Conservation (phyloP, 2,888 invertebrate genomes). For the Drosophila incognita region DNA sequence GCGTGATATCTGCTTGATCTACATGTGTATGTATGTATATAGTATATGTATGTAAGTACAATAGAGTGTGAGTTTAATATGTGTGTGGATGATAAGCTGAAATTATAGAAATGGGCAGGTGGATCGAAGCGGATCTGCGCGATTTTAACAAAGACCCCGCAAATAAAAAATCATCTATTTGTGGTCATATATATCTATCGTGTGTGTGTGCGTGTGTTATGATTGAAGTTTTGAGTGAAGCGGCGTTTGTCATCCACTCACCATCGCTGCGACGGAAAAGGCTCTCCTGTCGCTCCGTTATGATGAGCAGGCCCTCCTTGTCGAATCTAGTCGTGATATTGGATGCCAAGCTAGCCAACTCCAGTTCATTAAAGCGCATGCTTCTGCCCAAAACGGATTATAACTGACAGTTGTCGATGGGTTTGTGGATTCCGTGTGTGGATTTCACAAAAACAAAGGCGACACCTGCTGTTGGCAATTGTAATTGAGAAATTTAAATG, state of each 20-base stretch:
- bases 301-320: slow-evolving; percentile 94
- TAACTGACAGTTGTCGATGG: not conserved
- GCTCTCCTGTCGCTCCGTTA: slow-evolving; percentile 95
- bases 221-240: slow-evolving; percentile 12
- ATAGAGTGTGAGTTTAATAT: not conserved
- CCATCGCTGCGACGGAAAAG: slow-evolving; percentile 96
- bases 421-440: not conserved
- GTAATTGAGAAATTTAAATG: slow-evolving; percentile 37
- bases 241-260: slow-evolving; percentile 83
- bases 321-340: slow-evolving; percentile 95
- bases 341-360: slow-evolving; percentile 92
- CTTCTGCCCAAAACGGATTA: slow-evolving; percentile 44
- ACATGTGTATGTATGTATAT: not conserved
- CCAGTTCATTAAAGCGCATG: slow-evolving; percentile 97
- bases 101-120: slow-evolving; percentile 1
- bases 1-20: slow-evolving; percentile 18
- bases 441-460: not conserved
- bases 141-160: slow-evolving; percentile 15
- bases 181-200: not conserved
- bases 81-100: slow-evolving; percentile 16
- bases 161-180: not conserved
- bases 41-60: not conserved
- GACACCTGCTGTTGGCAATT: slow-evolving; percentile 34
- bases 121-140: not conserved
- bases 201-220: not conserved